Conservation (phyloP, 2,797 vertebrate species). For the Syngnathus acus region DNA sequence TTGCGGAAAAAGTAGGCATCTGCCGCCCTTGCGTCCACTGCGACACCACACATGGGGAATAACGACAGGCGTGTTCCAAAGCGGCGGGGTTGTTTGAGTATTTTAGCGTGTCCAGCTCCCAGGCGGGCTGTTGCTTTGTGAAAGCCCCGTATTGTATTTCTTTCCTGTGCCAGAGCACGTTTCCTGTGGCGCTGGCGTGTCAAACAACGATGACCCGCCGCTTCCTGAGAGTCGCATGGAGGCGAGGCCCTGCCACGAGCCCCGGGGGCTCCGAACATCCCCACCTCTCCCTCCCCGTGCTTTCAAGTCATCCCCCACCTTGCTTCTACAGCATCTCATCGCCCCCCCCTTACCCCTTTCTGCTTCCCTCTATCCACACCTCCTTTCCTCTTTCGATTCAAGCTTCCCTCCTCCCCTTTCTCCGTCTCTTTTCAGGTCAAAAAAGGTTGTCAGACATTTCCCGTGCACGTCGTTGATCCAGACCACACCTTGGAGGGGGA, state of each 20-base stretch:
- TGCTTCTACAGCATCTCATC: slow-evolving; percentile 8
- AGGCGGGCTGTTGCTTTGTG: slow-evolving; percentile 56
- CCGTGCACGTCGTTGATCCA: slow-evolving; percentile 43
- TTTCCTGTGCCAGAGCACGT: slow-evolving; percentile 84
- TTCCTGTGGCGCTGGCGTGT: slow-evolving; percentile 80
- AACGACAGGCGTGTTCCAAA: slow-evolving; percentile 58
- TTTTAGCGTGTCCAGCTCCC: slow-evolving; percentile 58
- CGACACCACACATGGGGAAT: slow-evolving; percentile 48
- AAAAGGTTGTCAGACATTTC: slow-evolving; percentile 64
- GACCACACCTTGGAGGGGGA: slow-evolving; percentile 64
- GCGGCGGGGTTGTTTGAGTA: slow-evolving; percentile 58
- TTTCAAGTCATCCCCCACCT: slow-evolving; percentile 29
- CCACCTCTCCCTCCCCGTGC: slow-evolving; percentile 1
- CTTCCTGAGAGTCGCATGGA: slow-evolving; percentile 83
- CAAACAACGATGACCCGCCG: slow-evolving; percentile 76
- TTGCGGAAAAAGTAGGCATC: slow-evolving; percentile 11
- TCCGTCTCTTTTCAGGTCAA: slow-evolving; percentile 61
- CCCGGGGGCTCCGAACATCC: slow-evolving; percentile 55
- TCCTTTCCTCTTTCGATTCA: slow-evolving; percentile 40
- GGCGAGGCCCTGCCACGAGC: slow-evolving; percentile 76
- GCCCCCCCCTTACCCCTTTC: neutral
- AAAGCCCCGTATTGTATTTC: slow-evolving; percentile 83
- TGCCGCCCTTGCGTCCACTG: slow-evolving; percentile 27
- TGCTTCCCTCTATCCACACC: slow-evolving; percentile 23
- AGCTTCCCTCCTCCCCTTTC: slow-evolving; percentile 47